Evolutionary conservation across 2,113 vertebrate genomes (phyloP).

Genomic region (Onychorhynchus coronatus): DNA sequence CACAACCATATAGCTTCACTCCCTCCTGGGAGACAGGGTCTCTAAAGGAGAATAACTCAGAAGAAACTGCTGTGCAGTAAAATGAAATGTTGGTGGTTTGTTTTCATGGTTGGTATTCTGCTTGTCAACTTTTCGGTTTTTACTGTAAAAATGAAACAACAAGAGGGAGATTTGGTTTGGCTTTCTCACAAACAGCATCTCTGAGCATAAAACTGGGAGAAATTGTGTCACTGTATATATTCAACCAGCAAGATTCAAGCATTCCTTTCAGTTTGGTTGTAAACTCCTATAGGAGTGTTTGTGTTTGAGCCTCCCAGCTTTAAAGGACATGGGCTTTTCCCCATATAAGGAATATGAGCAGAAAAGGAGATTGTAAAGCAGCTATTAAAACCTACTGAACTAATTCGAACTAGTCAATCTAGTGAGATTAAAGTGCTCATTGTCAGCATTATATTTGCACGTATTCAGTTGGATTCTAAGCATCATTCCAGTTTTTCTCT

Average conservation of each 20-base stretch:
- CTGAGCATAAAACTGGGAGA: background rate
- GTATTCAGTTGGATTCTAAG: background rate
- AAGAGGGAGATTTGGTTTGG: background rate
- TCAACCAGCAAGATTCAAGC: background rate
- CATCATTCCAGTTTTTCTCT: background rate
- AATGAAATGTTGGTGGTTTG: background rate
- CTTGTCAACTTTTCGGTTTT: background rate
- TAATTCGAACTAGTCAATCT: background rate
- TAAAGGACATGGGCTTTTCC: background rate
- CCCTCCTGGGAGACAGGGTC: background rate
- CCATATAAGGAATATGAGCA: background rate
- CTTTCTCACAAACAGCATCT: background rate
- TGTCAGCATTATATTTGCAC: background rate
- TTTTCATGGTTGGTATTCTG: background rate
- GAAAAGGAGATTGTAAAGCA: background rate
- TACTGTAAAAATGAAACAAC: background rate
- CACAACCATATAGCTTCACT: fast-evolving
- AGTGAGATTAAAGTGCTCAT: background rate
- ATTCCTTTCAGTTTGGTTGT: background rate
- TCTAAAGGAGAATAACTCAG: background rate
- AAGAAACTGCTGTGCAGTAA: background rate
- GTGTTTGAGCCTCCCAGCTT: background rate
- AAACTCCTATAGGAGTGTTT: background rate
- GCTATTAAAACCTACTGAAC: background rate
- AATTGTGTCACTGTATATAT: background rate